Base-by-base conservation (phyloP, 2,113 vertebrate genomes). In the Pomatostomus ruficeps region DNA sequence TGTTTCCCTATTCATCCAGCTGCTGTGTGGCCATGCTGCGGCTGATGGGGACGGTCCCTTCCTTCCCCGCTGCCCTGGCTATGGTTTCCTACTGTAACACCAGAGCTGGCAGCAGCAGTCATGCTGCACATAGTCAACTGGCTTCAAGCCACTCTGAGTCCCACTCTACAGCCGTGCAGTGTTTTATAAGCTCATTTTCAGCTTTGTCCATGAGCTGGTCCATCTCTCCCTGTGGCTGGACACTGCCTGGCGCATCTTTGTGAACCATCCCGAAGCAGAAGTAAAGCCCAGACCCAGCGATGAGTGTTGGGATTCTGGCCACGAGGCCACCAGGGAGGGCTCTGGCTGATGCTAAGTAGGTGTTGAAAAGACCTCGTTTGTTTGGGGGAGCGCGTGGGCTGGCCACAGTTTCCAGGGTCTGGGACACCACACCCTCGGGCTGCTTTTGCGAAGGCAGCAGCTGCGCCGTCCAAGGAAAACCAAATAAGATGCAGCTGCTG, bases 381-480 rank as follows among this genome's bases (percentile, higher is more conserved):
- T 58, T 43, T 66, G 33, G 48, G 43, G 45, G 48, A 93, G 62
- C 0, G 0, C 0, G 2, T 68, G 67, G 78, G 62, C 71, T 68
- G 88, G 81, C 66, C 6, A 3, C 22, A 38, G 5, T 62, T 85
- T 86, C 85, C 82, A 55, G 10, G 17, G 51, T 14, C 91, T 83
- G 83, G 85, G 88, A 77, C 95, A 90, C 96, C 91, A 94, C 94
- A 74, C 96, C 95, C 96, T 84, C 0, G 2, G 79, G 80, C 84
- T 0, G 8, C 49, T 86, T 54, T 29, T n/a, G 88, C 2, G 1
- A 57, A 85, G 90, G 88, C 85, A 46, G 82, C 90, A 82, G 92
- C 92, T 91, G 88, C 0, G 1, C 2, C 1, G 33, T 84, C 95
- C 96, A 83, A 92, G 91, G 82, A 23, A 90, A 85, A 77, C 0